These are phyloP conservation scores for Cyaniris semiargus DNA, from an alignment of 2,888 invertebrate genomes.

Conservation along the genomic window DNA sequence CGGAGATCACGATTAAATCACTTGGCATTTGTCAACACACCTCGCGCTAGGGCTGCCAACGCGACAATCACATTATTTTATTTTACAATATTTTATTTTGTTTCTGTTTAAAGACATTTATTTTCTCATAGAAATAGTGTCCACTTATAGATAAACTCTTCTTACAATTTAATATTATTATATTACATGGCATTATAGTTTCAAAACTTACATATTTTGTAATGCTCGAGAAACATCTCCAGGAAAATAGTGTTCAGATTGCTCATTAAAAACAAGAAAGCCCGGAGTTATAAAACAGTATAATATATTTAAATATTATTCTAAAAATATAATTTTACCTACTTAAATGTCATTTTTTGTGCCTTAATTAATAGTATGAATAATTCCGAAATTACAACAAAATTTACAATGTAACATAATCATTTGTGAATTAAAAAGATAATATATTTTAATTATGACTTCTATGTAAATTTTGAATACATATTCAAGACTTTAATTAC, in stretches of 20 bases:
- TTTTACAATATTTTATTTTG: not conserved
- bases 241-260: not conserved
- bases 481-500: constrained; percentile 13
- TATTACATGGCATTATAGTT: too few species aligned
- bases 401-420: constrained; percentile 6
- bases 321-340: not conserved
- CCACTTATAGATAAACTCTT: not conserved
- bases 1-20: constrained; percentile 66
- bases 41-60: constrained; percentile 35
- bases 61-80: too few species aligned
- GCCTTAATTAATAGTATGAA: not conserved
- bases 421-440: constrained; percentile 11
- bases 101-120: not conserved
- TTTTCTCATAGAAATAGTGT: not conserved
- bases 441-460: constrained; percentile 8
- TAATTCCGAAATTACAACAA: not conserved
- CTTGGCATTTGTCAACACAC: constrained; percentile 60
- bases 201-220: not conserved
- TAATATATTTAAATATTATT: not conserved
- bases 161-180: too few species aligned
- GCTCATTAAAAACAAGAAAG: not conserved
- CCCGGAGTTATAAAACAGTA: not conserved
- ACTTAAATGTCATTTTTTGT: not conserved
- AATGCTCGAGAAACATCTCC: not conserved
- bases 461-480: constrained; percentile 13